Evolutionary conservation across 2,113 vertebrate species (phyloP).

Genomic region (Potamarius usumacintae): DNA sequence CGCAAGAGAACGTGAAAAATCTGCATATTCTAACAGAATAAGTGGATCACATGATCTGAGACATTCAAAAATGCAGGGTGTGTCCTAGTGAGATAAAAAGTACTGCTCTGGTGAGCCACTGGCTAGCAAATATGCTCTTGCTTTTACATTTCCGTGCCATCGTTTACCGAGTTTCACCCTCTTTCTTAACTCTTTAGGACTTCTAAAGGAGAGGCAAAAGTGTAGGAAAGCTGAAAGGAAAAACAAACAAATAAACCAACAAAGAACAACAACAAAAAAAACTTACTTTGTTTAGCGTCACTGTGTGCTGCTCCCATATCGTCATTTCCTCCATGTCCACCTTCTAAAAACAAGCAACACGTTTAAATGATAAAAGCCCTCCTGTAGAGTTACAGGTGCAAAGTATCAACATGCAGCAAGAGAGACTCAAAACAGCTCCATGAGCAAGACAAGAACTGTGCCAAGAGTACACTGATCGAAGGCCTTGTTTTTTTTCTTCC

Average conservation of each 20-base stretch:
- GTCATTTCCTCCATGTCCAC: slow-evolving; percentile 88
- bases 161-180: not conserved
- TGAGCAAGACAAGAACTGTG: not conserved
- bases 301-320: slow-evolving; percentile 96
- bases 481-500: slow-evolving; percentile 40
- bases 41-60: slow-evolving; percentile 42
- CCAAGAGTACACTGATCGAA: not conserved
- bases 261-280: no score
- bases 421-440: not conserved
- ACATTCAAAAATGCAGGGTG: slow-evolving; percentile 41
- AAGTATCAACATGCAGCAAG: not conserved
- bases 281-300: slow-evolving; percentile 84
- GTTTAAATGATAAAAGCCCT: not conserved
- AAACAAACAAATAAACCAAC: no score
- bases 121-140: slow-evolving; percentile 5
- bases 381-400: not conserved
- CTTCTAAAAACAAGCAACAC: slow-evolving; percentile 59
- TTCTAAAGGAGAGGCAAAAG: not conserved
- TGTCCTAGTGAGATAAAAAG: slow-evolving; percentile 44
- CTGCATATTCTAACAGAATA: not conserved
- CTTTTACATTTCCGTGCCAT: not conserved
- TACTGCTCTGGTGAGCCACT: slow-evolving; percentile 46
- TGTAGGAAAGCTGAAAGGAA: not conserved
- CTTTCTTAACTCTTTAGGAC: not conserved
- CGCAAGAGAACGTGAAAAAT: not conserved